Percentiles rank a stretch among this genome's conserved stretches.
phyloP scores from a whole-genome alignment of 2,113 vertebrate genomes.

The Asarcornis scutulata region DNA sequence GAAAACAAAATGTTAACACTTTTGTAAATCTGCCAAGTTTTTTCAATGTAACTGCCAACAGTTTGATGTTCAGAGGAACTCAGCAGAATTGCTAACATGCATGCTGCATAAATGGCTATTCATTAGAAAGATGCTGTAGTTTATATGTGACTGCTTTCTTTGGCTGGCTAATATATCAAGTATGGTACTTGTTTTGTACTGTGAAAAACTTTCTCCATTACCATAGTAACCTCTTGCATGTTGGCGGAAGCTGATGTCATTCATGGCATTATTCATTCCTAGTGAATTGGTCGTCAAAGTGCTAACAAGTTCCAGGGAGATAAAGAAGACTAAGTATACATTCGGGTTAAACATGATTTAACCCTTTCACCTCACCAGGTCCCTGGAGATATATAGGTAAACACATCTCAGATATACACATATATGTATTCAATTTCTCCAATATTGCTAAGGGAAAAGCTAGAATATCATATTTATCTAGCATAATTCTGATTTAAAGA shows the following conservation, averaged over 20 bases:
- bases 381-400: background rate
- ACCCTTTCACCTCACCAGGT: conserved; percentile 41
- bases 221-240: conserved; percentile 89
- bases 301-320: conserved; percentile 81
- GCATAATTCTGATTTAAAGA: background rate
- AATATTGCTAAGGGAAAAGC: background rate
- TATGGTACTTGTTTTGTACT: conserved; percentile 78
- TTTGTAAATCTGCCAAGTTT: conserved; percentile 75
- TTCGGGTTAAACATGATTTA: conserved; percentile 75
- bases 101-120: conserved; percentile 68
- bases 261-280: conserved; percentile 79
- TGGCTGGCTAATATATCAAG: conserved; percentile 82
- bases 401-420: background rate
- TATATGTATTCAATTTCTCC: background rate
- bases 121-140: conserved; percentile 67
- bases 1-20: conserved; percentile 68
- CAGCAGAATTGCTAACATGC: conserved; percentile 68
- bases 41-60: conserved; percentile 71
- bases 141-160: conserved; percentile 67
- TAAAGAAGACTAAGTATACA: conserved; percentile 80
- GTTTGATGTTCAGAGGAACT: conserved; percentile 71
- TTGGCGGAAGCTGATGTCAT: conserved; percentile 94
- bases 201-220: conserved; percentile 85
- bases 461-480: background rate
- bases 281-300: conserved; percentile 81